Conservation (phyloP, 2,888 invertebrate species). For the Acleris laterana region DNA sequence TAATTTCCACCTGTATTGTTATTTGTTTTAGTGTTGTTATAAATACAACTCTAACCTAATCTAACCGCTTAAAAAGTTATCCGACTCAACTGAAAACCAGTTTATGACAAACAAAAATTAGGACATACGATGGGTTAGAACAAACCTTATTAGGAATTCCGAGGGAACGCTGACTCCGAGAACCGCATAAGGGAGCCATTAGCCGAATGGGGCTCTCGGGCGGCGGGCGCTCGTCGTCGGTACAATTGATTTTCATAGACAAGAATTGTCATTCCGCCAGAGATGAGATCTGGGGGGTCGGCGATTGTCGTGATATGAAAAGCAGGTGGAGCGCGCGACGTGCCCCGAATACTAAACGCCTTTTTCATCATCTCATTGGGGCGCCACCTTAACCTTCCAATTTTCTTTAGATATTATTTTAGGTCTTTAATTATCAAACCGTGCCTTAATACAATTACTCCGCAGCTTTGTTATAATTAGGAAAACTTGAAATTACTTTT, state of each 20-base stretch:
- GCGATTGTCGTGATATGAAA: constrained; percentile 82
- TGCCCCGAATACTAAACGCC: constrained; percentile 76
- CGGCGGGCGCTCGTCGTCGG: constrained; percentile 54
- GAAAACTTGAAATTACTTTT: constrained; percentile 12
- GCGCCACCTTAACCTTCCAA: constrained; percentile 66
- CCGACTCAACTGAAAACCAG: too few species aligned
- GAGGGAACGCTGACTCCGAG: constrained; percentile 41
- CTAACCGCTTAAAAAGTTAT: too few species aligned
- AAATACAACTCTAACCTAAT: too few species aligned
- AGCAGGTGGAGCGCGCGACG: constrained; percentile 79
- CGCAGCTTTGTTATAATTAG: constrained; percentile 7
- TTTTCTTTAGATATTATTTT: constrained; percentile 62
- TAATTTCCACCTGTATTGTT: too few species aligned
- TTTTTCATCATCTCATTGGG: constrained; percentile 77
- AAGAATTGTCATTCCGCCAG: constrained; percentile 75
- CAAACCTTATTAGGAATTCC: too few species aligned
- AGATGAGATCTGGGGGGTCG: constrained; percentile 73
- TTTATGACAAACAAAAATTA: too few species aligned
- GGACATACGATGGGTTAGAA: too few species aligned
- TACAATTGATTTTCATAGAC: constrained; percentile 81
- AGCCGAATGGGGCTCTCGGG: constrained; percentile 75
- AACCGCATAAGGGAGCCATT: constrained; percentile 69
- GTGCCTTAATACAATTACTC: too few species aligned
- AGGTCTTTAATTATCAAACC: constrained; percentile 45
- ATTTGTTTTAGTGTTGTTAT: too few species aligned